Percentiles rank a stretch among this genome's conserved stretches.
These are phyloP conservation scores for Vidua chalybeata DNA, from an alignment of 2,113 vertebrate genomes.

Conservation along the genomic window DNA sequence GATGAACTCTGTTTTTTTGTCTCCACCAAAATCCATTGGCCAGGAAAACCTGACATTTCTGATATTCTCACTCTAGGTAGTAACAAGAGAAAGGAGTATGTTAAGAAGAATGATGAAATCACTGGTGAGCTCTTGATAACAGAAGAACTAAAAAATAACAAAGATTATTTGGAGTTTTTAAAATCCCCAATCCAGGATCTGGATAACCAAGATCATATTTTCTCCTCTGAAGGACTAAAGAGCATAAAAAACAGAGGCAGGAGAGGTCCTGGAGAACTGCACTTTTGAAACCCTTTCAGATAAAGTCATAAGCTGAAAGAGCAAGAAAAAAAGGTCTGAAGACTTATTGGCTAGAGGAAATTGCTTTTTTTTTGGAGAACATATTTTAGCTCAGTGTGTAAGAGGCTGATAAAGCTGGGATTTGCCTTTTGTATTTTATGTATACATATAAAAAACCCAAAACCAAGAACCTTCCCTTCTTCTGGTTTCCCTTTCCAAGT, in stretches of 20 bases:
- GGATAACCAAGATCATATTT: not conserved
- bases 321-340: not conserved
- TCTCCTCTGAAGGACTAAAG: not conserved
- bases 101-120: not conserved
- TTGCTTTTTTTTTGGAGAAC: constrained; percentile 20
- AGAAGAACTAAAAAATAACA: not conserved
- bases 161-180: not conserved
- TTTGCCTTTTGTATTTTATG: not conserved
- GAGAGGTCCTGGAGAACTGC: not conserved
- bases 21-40: not conserved
- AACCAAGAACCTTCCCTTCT: not conserved
- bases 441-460: not conserved
- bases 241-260: not conserved
- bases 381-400: constrained; percentile 22
- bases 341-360: not conserved
- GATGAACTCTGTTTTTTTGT: not conserved
- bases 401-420: not conserved
- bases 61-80: not conserved
- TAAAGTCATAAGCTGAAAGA: constrained; percentile 26
- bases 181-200: not conserved
- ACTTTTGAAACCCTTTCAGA: not conserved
- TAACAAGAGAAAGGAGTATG: not conserved
- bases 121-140: not conserved
- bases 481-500: not conserved
- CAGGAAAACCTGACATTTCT: not conserved